A percentile compares a stretch with the other conserved stretches of the same genome.
These are phyloP conservation scores for Australoheros scitulus DNA, from an alignment of 2,113 vertebrate species.

Conservation along the genomic window DNA sequence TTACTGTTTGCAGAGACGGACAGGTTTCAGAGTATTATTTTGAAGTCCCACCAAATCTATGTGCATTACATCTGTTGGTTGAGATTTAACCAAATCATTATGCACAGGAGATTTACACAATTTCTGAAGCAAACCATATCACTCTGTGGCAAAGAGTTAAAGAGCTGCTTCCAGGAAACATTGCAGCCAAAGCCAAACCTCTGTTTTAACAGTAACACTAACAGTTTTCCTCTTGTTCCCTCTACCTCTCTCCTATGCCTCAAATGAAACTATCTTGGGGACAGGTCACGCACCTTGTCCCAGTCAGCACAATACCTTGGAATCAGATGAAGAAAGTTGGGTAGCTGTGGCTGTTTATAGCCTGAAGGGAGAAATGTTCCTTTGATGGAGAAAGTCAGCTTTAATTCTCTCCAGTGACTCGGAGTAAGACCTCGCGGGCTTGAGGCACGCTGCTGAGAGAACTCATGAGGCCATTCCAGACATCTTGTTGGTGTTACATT, in stretches of 20 bases:
- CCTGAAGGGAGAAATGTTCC: conserved; percentile 43
- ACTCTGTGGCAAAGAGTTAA: conserved; percentile 16
- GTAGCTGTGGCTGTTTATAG: conserved; percentile 17
- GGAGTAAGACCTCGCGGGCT: conserved; percentile 18
- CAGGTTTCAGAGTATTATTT: not conserved
- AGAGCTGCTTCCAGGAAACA: conserved; percentile 49
- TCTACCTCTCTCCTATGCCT: conserved; percentile 5
- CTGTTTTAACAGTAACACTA: conserved; percentile 25
- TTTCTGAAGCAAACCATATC: conserved; percentile 9
- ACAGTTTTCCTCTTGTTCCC: conserved; percentile 28
- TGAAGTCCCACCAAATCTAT: not conserved
- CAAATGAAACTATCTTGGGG: conserved; percentile 2
- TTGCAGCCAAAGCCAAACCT: conserved; percentile 36
- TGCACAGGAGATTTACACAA: not conserved
- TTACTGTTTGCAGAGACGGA: not conserved
- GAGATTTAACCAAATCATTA: not conserved
- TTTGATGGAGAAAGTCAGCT: conserved; percentile 64
- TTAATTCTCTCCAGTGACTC: conserved; percentile 59
- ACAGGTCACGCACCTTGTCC: conserved; percentile 30
- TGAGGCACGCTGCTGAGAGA: conserved; percentile 41
- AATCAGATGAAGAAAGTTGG: conserved; percentile 40
- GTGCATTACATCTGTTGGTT: not conserved
- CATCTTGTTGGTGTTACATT: conserved; percentile 68
- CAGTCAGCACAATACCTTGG: conserved; percentile 40
- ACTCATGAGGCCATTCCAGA: conserved; percentile 54